Base-by-base conservation (phyloP, 2,888 invertebrate genomes). In the Zelleria hepariella region DNA sequence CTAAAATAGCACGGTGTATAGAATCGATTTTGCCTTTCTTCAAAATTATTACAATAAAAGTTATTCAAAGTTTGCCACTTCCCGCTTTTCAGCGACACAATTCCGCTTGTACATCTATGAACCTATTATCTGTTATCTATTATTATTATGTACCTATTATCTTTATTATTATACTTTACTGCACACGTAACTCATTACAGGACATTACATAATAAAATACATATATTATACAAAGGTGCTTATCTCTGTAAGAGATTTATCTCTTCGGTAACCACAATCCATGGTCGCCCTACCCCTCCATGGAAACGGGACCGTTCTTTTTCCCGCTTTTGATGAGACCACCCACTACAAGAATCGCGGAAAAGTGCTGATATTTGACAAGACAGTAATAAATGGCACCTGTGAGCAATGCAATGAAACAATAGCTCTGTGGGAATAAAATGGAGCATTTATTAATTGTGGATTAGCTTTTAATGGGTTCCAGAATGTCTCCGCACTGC, bases 301-400 rank as follows among this genome's bases (percentile, higher is more conserved):
- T 67, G 64, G 70, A 71, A 70, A 68, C 65, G 64, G 66, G 67
- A 73, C 72, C 72, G 70, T 68, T 70, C 49, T 59, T 59, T 74
- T 73, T 72, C 62, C 67, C 69, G 66, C 58, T 64, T 60, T 58
- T 63, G 62, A 64, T 58, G 61, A 65, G 78, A 74, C 78, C 79
- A 75, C 79, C 74, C 70, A 71, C 27, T 7, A 32, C 20, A 58
- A 24, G 52, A 58, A 58, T 58, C 48, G 55, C 49, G 51, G 59
- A 61, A 59, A 59, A 59, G 25, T 48, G 56, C 56, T 24, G 21
- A 48, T 57, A 59, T 59, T 27, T 56, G 57, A 59, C 56, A 59
- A 59, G 51, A 5, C 20, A 51, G 51, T 42, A 51, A 23, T 51
- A 51, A 51, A 51, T 51, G 20, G 23, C 51, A 21, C 51, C 32